Conservation (phyloP, 2,797 vertebrate genomes). For the Poecilia picta region DNA sequence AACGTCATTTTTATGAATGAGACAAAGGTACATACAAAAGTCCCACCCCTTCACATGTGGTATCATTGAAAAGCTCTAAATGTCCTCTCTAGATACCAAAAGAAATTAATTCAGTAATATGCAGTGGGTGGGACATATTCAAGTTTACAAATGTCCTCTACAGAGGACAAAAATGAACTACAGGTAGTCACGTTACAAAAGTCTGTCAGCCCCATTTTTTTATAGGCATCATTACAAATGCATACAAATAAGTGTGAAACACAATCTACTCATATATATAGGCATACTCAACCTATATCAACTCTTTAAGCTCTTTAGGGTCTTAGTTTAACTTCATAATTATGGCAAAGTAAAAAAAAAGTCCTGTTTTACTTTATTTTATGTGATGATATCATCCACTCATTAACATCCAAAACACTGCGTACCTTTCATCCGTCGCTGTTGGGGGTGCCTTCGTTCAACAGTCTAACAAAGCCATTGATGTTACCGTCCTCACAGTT, state of each 20-base stretch:
- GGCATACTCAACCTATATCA: not conserved
- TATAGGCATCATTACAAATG: not conserved
- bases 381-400: not conserved
- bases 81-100: no score
- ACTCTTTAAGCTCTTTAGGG: not conserved
- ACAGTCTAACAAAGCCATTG: not conserved
- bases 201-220: not conserved
- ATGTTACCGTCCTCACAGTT: not conserved
- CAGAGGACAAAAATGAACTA: no score
- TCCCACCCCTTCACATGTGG: no score
- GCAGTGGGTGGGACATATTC: no score
- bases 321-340: not conserved
- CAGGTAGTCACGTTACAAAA: not conserved
- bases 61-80: no score
- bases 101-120: no score
- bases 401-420: not conserved
- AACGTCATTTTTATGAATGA: no score
- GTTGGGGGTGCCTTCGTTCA: not conserved
- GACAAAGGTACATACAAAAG: no score
- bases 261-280: not conserved
- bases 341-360: not conserved
- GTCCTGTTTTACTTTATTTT: not conserved
- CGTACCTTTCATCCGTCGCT: not conserved
- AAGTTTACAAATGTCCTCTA: no score
- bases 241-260: not conserved